Base-by-base conservation (phyloP, 2,888 invertebrate genomes). In the Sphaerophoria rueppellii region DNA sequence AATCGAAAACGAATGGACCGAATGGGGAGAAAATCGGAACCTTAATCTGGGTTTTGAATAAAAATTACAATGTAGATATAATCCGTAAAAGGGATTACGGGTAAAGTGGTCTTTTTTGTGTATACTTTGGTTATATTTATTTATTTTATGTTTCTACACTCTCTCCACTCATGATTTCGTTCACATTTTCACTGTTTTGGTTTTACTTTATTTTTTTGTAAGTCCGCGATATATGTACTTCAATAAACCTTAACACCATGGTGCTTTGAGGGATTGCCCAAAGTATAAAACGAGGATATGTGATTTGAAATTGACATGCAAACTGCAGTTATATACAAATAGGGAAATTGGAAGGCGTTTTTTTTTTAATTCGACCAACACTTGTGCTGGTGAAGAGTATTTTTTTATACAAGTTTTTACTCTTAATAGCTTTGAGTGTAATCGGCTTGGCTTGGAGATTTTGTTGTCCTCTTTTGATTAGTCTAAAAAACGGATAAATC, bases 1-100 rank as follows among this genome's bases (percentile, higher is more conserved):
- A 24, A 24, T 24, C 24, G 24, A 24, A 24, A 24, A 24, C 24
- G 24, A 24, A 24, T 24, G 24, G n/a, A 40, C 32, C 16, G 50
- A 48, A 50, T 57, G 61, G 7, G 69, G 48, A 55, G 34, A 24
- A 67, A 65, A 32, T 80, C 50, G 34, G 50, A 32, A 54, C 76
- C 60, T 16, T 60, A 67, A 72, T 76, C 71, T 55, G 72, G 40
- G 40, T 54, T 67, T 71, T 61, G 67, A 82, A 72, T 71, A 65
- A 67, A 82, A 76, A 61, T 72, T 76, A 77, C 77, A 67, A 72
- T 67, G 40, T 67, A 55, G 81, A 77, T 67, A 58, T 67, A 71
- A 75, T 75, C 80, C 32, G 55, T 54, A 40, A 52, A 65, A 32
- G 34, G 40, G 67, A 67, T 75, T 67, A 67, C 58, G 48, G 57